These are phyloP conservation scores for Stegophylla sp. DNA, from an alignment of 2,888 invertebrate genomes.

Conservation along the genomic window DNA sequence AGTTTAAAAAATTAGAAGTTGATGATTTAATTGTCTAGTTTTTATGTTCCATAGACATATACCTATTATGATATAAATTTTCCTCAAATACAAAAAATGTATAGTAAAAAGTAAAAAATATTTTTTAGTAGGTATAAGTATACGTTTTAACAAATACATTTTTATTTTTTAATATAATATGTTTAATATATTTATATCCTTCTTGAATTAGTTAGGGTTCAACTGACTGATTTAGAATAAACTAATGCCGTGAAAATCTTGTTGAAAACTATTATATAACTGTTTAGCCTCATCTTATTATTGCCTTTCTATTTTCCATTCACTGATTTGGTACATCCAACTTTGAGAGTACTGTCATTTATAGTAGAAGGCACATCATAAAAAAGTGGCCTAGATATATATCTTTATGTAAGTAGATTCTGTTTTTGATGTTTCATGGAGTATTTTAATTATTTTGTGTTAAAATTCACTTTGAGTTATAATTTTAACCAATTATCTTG, in stretches of 20 bases:
- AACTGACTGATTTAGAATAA: constrained; percentile 18
- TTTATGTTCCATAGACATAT: no score
- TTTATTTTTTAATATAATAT: neutral
- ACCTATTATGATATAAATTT: no score
- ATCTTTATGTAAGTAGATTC: constrained; percentile 25
- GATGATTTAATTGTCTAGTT: no score
- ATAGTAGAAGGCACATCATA: constrained; percentile 29
- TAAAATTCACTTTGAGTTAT: neutral
- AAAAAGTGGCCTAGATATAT: constrained; percentile 50
- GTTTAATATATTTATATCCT: constrained; percentile 5
- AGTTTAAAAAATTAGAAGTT: no score
- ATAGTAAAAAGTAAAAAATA: no score
- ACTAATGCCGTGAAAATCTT: constrained; percentile 39
- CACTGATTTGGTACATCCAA: constrained; percentile 58
- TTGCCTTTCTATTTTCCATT: constrained; percentile 57
- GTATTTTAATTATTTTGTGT: constrained; percentile 31
- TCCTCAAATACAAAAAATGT: no score
- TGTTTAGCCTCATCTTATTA: constrained; percentile 54
- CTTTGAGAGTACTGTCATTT: constrained; percentile 51
- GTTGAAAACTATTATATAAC: constrained; percentile 50
- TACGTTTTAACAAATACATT: no score
- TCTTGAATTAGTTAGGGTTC: constrained; percentile 1
- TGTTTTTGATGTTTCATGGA: constrained; percentile 11
- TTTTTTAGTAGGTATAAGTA: no score
- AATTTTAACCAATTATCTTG: no score